Evolutionary conservation across 2,797 vertebrate genomes (phyloP).

Genomic region (Sebastes goodei): DNA sequence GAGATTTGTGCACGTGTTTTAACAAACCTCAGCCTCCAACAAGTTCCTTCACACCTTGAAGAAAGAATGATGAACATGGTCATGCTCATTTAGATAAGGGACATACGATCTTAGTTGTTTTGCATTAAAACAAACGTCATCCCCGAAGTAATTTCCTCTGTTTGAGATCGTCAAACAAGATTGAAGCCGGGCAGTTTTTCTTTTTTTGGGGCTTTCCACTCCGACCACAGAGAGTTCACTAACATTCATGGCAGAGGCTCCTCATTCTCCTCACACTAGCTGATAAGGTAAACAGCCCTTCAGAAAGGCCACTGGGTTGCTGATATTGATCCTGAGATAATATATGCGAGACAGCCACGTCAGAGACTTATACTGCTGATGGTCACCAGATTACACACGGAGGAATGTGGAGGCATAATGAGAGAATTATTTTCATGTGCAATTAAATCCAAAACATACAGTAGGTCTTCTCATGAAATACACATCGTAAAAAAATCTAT

Average conservation of each 20-base stretch:
- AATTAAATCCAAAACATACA: neutral
- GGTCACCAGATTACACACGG: neutral
- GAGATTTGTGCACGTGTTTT: neutral
- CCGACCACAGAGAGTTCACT: conserved; percentile 31
- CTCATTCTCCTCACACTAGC: conserved; percentile 1
- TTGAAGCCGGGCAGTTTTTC: neutral
- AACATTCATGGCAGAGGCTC: conserved; percentile 30
- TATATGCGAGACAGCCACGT: conserved; percentile 24
- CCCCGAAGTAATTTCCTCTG: neutral
- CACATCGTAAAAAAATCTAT: neutral
- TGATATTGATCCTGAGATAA: conserved; percentile 67
- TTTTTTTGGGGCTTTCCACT: conserved; percentile 66
- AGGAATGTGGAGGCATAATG: conserved; percentile 7
- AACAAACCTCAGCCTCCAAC: neutral
- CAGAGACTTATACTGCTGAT: conserved; percentile 28
- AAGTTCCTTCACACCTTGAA: neutral
- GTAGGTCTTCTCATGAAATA: neutral
- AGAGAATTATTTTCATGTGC: neutral
- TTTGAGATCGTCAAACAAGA: neutral
- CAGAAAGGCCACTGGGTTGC: conserved; percentile 61
- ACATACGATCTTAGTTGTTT: neutral
- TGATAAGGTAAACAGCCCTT: conserved; percentile 56
- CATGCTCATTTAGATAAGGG: neutral
- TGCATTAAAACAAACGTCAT: neutral
- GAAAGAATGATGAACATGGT: neutral